phyloP scores from a whole-genome alignment of 2,888 invertebrate species.

The Endotricha flammealis region DNA sequence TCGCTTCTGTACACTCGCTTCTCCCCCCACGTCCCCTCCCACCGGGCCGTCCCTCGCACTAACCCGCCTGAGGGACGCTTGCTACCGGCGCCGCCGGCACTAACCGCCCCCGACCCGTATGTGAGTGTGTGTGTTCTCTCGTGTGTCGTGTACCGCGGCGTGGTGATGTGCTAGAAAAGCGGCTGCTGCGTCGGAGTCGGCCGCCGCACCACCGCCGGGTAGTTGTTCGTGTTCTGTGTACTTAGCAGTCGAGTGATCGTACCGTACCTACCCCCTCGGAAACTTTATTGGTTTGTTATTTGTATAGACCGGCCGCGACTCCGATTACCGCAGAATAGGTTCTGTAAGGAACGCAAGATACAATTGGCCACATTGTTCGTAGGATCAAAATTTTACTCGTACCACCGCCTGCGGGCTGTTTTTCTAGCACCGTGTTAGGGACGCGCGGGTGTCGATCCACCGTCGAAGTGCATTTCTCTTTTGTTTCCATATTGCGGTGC shows the following conservation, averaged over 20 bases:
- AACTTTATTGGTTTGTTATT: slow-evolving; percentile 77
- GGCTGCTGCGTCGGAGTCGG: slow-evolving; percentile 47
- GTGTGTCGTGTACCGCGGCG: slow-evolving; percentile 39
- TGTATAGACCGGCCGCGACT: slow-evolving; percentile 71
- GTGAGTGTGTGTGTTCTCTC: slow-evolving; percentile 67
- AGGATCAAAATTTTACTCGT: slow-evolving; percentile 69
- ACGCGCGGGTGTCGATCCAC: slow-evolving; percentile 54
- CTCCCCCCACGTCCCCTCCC: slow-evolving; percentile 36
- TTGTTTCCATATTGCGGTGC: slow-evolving; percentile 74
- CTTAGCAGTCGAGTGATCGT: slow-evolving; percentile 75
- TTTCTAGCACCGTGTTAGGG: slow-evolving; percentile 83
- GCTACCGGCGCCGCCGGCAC: slow-evolving; percentile 41
- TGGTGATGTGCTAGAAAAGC: slow-evolving; percentile 75
- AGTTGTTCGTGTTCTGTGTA: slow-evolving; percentile 71
- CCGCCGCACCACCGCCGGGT: slow-evolving; percentile 34
- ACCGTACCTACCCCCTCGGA: slow-evolving; percentile 65
- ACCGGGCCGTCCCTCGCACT: slow-evolving; percentile 31
- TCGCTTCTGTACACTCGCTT: slow-evolving; percentile 73
- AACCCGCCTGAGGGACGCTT: slow-evolving; percentile 32
- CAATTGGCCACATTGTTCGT: slow-evolving; percentile 76
- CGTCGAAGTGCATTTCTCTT: slow-evolving; percentile 75
- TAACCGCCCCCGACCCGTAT: slow-evolving; percentile 55
- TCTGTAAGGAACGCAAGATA: slow-evolving; percentile 73
- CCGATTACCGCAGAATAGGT: slow-evolving; percentile 74
- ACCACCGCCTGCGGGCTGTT: slow-evolving; percentile 80